phyloP scores from a whole-genome alignment of 2,888 invertebrate species.

The Troilus luridus region DNA sequence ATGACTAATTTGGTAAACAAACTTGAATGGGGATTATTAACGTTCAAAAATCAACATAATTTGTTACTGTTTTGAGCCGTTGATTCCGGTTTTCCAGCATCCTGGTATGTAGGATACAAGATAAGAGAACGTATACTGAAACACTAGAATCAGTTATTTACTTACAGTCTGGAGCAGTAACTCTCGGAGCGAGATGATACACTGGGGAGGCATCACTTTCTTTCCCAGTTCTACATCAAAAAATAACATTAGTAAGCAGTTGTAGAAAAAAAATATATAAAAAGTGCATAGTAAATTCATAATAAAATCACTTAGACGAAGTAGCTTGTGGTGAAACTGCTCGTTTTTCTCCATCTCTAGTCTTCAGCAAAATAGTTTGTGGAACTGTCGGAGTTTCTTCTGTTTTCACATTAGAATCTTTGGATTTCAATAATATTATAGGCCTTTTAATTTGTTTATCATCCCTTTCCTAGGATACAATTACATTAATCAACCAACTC shows the following conservation, averaged over 20 bases:
- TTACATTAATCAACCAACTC: background rate
- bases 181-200: conserved; percentile 68
- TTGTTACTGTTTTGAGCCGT: no score
- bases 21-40: no score
- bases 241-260: background rate
- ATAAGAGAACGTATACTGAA: no score
- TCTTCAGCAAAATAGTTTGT: conserved; percentile 80
- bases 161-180: conserved; percentile 71
- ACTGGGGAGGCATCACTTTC: conserved; percentile 69
- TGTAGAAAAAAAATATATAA: background rate
- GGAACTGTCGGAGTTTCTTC: conserved; percentile 71
- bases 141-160: conserved; percentile 63
- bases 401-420: conserved; percentile 62
- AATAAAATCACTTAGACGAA: conserved; percentile 55
- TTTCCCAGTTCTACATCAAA: conserved; percentile 65
- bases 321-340: conserved; percentile 76
- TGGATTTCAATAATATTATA: conserved; percentile 65
- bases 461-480: conserved; percentile 64
- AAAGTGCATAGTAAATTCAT: background rate
- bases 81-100: no score
- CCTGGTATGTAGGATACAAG: no score
- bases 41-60: no score
- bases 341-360: conserved; percentile 76
- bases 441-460: conserved; percentile 65
- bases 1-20: no score